Evolutionary conservation across 2,797 vertebrate species (phyloP), one percentile per base, ranked within the genome.

Genomic region (Eospalax fontanierii): DNA sequence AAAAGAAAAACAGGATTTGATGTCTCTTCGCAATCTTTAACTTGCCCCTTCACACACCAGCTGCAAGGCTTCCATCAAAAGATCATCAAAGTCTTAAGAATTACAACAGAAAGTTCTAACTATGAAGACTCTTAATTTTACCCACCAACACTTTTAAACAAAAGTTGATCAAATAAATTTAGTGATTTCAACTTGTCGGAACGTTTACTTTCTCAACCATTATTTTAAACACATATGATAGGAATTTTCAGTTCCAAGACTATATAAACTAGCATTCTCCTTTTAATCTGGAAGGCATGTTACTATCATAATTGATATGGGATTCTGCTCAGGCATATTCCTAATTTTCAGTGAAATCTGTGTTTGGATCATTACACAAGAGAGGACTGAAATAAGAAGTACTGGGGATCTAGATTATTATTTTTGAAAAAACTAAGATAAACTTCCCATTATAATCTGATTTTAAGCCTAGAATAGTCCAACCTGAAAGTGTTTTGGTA

Each of bases 321-420:
- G 10, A 33, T 57, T 54, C 65, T 84, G 81, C 19, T 93, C 6
- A 16, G 28, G 46, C 26, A 73, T 46, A 14, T 33, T 68, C 26
- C 57, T 89, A 76, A 35, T 57, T 91, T 89, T 95, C 80, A 79
- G 76, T 68, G 46, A 89, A 83, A 40, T 38, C 91, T 91, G 14
- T 59, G 15, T 87, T 93, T 40, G n/a, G 43, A 57, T 59, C 26
- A 86, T 57, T 86, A 73, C 18, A 63, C 21, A 87, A 75, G 65
- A 87, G 90, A 71, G 35, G 12, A 0, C 26, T 80, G 61, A 90
- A 16, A 76, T 12, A 30, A 59, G 61, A 57, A 76, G 59, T 46
- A 74, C 21, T 86, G 35, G 66, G 7, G 66, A 90, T 22, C 33
- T 24, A 2, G 18, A 59, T 46, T 61, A 33, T n/a, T 71, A 78